Conservation (phyloP, 1,140 invertebrate genomes). For the Lethrus apterus region DNA sequence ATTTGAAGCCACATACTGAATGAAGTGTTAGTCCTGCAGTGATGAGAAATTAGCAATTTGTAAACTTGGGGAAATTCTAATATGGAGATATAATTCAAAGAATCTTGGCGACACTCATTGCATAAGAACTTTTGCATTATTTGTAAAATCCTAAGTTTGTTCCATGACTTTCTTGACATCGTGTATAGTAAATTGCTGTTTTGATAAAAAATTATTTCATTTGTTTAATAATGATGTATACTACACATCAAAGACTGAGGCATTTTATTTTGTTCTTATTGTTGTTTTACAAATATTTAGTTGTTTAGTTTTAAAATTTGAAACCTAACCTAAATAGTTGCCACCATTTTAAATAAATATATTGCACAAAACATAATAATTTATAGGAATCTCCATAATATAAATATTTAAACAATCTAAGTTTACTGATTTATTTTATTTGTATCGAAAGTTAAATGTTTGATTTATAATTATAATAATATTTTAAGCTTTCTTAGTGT, state of each 20-base stretch:
- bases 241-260: neutral
- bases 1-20: too few relatives aligned
- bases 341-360: neutral
- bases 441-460: neutral
- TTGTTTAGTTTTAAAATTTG: neutral
- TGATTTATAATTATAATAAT: neutral
- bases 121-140: too few relatives aligned
- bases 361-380: neutral
- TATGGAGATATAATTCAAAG: too few relatives aligned
- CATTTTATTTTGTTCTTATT: neutral
- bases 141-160: too few relatives aligned
- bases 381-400: neutral
- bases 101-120: too few relatives aligned
- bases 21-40: too few relatives aligned
- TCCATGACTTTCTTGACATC: too few relatives aligned
- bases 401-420: neutral
- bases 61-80: too few relatives aligned
- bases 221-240: neutral
- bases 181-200: too few relatives aligned
- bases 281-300: neutral
- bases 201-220: neutral
- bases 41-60: too few relatives aligned
- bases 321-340: too few relatives aligned
- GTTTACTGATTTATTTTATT: neutral
- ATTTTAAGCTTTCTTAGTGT: constrained; percentile 1